phyloP scores from a whole-genome alignment of 2,888 invertebrate genomes.

The Hirtodrosophila histrioides region DNA sequence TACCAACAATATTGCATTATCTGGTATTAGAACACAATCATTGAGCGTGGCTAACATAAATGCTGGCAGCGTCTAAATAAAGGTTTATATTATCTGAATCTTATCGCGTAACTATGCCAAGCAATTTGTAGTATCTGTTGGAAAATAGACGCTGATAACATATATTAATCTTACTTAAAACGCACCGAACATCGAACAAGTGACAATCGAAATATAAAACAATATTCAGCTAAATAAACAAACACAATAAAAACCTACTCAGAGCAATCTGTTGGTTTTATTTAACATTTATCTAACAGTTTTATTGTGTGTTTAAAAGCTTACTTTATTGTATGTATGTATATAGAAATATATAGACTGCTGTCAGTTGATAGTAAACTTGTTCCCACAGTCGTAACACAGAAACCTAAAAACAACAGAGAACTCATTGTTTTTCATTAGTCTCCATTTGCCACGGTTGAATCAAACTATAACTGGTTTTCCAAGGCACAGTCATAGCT shows the following conservation, averaged over 20 bases:
- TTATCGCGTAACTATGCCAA: neutral
- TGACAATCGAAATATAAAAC: too few species aligned
- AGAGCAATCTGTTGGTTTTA: too few species aligned
- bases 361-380: conserved; percentile 37
- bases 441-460: conserved; percentile 14
- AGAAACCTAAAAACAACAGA: conserved; percentile 3
- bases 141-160: neutral
- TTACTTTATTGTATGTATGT: neutral
- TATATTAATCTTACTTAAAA: neutral
- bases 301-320: too few species aligned
- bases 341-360: conserved; percentile 9
- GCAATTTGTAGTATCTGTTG: too few species aligned
- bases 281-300: too few species aligned
- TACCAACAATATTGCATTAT: neutral
- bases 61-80: too few species aligned
- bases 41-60: neutral
- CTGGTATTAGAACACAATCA: neutral
- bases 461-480: conserved; percentile 27
- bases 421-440: conserved; percentile 30
- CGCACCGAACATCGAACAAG: too few species aligned
- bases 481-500: conserved; percentile 1
- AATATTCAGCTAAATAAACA: neutral
- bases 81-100: too few species aligned
- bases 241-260: too few species aligned
- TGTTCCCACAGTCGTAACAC: conserved; percentile 19